Conservation (phyloP, 2,797 vertebrate genomes). For the Danio choprae region DNA sequence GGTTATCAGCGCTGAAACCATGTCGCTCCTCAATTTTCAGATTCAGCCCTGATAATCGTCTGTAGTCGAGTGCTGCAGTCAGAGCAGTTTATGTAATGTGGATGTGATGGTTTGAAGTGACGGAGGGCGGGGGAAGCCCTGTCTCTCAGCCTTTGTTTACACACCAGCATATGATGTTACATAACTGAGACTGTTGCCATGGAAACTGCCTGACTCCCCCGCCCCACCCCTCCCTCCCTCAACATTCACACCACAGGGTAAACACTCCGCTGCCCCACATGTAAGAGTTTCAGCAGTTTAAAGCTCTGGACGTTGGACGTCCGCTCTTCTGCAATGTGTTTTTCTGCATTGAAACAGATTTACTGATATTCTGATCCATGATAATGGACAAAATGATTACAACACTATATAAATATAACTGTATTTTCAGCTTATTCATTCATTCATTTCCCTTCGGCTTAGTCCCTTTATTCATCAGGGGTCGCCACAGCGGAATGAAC, state of each 20-base stretch:
- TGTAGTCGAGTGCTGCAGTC: constrained; percentile 6
- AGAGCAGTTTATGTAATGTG: constrained; percentile 30
- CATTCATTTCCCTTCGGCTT: too few species aligned
- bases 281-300: constrained; percentile 51
- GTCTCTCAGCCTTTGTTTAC: constrained; percentile 71
- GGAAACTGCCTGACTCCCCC: constrained; percentile 64
- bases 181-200: constrained; percentile 75
- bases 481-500: too few species aligned
- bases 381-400: too few species aligned
- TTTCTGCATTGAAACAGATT: not conserved
- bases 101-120: constrained; percentile 28
- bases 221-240: constrained; percentile 10
- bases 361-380: too few species aligned
- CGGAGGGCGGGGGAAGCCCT: constrained; percentile 19
- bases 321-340: constrained; percentile 29
- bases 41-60: not conserved
- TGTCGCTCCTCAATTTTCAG: not conserved
- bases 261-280: constrained; percentile 15
- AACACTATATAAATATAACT: too few species aligned
- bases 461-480: too few species aligned
- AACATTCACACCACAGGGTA: not conserved
- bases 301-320: constrained; percentile 31
- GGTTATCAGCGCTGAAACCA: not conserved
- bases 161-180: constrained; percentile 70
- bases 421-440: too few species aligned